phyloP scores from a whole-genome alignment of 2,797 vertebrate genomes.

The Acrossocheilus fasciatus region DNA sequence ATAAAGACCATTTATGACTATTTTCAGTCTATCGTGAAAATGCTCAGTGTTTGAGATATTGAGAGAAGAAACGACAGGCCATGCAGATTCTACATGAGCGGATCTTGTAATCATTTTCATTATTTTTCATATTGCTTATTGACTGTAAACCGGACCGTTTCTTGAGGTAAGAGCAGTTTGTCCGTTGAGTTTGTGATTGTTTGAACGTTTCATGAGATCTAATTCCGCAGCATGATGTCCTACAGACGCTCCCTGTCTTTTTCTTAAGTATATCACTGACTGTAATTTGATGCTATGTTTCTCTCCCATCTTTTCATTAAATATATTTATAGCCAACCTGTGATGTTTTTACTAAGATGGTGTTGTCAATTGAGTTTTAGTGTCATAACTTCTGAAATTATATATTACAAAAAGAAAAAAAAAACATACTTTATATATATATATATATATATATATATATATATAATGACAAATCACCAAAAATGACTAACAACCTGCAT shows the following conservation, averaged over 20 bases:
- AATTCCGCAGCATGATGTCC: conserved; percentile 28
- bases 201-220: neutral
- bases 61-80: neutral
- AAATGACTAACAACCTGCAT: neutral
- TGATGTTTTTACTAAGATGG: neutral
- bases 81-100: neutral
- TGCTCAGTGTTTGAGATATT: neutral
- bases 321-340: conserved; percentile 47
- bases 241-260: conserved; percentile 8
- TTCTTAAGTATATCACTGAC: conserved; percentile 49
- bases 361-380: neutral
- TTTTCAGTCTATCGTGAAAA: neutral
- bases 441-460: too few relatives aligned
- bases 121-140: neutral
- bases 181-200: neutral
- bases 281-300: conserved; percentile 55
- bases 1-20: conserved; percentile 7
- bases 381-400: neutral
- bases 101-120: neutral
- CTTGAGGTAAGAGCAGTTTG: neutral
- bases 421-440: too few relatives aligned
- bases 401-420: neutral
- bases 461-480: too few relatives aligned
- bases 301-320: conserved; percentile 57
- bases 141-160: neutral